Conservation (phyloP, 2,888 invertebrate species). For the Serripes groenlandicus region DNA sequence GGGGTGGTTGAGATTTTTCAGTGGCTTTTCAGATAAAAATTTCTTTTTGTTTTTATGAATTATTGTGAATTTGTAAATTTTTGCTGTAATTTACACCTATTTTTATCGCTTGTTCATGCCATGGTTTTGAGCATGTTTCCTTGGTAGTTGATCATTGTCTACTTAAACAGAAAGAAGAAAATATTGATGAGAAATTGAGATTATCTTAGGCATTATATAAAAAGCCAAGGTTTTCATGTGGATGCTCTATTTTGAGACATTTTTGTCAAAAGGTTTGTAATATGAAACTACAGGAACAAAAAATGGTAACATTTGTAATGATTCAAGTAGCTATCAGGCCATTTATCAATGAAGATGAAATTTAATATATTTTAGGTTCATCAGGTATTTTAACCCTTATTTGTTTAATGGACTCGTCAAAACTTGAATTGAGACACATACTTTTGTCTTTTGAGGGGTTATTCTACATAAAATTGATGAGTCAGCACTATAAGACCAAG, state of each 20-base stretch:
- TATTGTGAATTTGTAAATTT: neutral
- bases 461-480: no score
- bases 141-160: neutral
- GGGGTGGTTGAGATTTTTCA: neutral
- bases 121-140: neutral
- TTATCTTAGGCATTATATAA: no score
- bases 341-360: conserved; percentile 21
- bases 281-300: conserved; percentile 15
- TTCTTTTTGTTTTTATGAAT: conserved; percentile 17
- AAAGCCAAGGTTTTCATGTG: neutral
- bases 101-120: no score
- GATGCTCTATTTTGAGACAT: neutral
- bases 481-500: no score
- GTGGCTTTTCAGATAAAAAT: conserved; percentile 6
- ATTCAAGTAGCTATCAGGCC: conserved; percentile 9
- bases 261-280: conserved; percentile 4
- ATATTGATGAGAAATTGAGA: no score
- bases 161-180: neutral
- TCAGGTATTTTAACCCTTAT: neutral
- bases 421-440: neutral
- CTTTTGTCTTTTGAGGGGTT: neutral
- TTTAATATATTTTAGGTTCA: neutral
- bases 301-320: conserved; percentile 20
- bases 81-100: neutral
- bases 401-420: no score